Base-by-base conservation (phyloP, 2,888 invertebrate genomes). In the Tanytarsus gracilentus region DNA sequence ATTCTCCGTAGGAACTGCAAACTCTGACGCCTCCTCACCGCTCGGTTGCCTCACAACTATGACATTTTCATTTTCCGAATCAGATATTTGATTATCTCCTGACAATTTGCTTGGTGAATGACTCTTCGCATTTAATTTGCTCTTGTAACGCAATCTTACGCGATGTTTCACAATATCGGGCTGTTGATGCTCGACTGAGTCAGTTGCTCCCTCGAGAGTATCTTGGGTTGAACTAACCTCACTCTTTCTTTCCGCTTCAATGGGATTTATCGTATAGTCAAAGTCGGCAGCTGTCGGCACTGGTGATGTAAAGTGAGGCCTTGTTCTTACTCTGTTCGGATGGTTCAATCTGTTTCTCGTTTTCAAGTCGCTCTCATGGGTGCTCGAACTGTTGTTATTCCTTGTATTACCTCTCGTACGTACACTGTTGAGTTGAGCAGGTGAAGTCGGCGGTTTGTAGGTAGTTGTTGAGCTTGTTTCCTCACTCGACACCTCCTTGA, bases 61-160 rank as follows among this genome's bases (percentile, higher is more conserved):
- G n/a, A 48, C 29, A 58, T 29, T 58, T 21, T 58, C 58, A 30
- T 48, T 27, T 48, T 58, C 58, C 23, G 29, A 14, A 44, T 58
- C 58, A 29, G 48, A 44, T 14, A 48, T 58, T 30, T 27, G 27
- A 29, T 23, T 51, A 30, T 51, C 30, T 27, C 40, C 18, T 11
- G 27, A 44, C 11, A 44, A 26, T 23, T 40, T 21, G 11, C 9
- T 52, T 18, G 3, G 11, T 44, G 36, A 18, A n/a, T 33, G 23
- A 36, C 21, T 9, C 18, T 44, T 44, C 9, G 44, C 6, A 44
- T 44, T 44, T 9, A 58, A 30, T 48, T 58, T 58, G 25, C 14
- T 58, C 14, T 48, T 58, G 30, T 58, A 58, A n/a, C 58, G 58
- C 9, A 58, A 27, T 48, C 40, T 39, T 9, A 55, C 55, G 11